Percentiles rank a stretch among this genome's conserved stretches.
These are phyloP conservation scores for Sebastes dallii DNA, from an alignment of 2,797 vertebrate species.

Conservation along the genomic window DNA sequence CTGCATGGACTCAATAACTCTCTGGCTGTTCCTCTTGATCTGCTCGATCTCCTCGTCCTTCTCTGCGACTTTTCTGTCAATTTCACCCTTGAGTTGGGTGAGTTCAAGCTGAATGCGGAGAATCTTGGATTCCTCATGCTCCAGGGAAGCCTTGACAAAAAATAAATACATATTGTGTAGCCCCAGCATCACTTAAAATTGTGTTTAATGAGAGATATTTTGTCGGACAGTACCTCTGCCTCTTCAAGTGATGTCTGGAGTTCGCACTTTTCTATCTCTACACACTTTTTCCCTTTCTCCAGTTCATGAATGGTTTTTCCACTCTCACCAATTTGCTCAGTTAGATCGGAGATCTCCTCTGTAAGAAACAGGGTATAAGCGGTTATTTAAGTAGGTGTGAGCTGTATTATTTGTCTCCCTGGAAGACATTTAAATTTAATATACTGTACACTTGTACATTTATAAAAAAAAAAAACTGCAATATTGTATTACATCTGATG, in stretches of 20 bases:
- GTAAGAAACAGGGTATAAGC: not conserved
- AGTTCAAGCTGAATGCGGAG: conserved; percentile 89
- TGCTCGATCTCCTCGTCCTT: conserved; percentile 94
- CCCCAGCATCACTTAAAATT: not conserved
- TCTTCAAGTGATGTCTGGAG: conserved; percentile 89
- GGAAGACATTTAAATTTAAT: not conserved
- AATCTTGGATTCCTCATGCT: conserved; percentile 92
- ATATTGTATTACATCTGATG: not conserved
- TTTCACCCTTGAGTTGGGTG: conserved; percentile 88
- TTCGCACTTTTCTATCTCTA: conserved; percentile 87
- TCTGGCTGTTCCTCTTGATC: conserved; percentile 90
- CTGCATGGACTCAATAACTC: conserved; percentile 87
- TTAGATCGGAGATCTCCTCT: conserved; percentile 92
- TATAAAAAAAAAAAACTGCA: not conserved
- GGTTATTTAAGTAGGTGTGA: not conserved
- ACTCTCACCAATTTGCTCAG: conserved; percentile 88
- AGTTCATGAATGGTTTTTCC: conserved; percentile 89
- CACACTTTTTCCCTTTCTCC: conserved; percentile 88
- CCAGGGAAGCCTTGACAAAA: conserved; percentile 82
- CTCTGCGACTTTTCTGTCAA: conserved; percentile 88
- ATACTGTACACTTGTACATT: not conserved
- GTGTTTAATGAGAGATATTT: not conserved
- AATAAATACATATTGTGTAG: not conserved
- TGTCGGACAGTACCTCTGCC: conserved; percentile 84
- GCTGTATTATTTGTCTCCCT: not conserved